Evolutionary conservation across 92 coral and sea anemone genomes (phyloP).

Genomic region (Paragorgia papillata): DNA sequence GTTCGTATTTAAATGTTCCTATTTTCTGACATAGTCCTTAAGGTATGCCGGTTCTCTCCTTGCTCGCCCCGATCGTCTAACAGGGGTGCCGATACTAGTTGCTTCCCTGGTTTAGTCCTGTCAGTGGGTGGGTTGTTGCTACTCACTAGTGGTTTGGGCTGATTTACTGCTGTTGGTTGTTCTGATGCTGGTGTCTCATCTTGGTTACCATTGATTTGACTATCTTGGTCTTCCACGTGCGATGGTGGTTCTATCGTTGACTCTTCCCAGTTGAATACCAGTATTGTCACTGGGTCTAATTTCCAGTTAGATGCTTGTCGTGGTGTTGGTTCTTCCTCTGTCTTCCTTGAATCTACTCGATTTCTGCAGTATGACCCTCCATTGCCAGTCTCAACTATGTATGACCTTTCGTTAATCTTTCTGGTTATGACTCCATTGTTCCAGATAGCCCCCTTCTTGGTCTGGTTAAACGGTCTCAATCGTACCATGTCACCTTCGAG

Average conservation of each 20-base stretch:
- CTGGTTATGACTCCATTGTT: conserved; percentile 11
- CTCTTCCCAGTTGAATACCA: no score
- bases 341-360: conserved; percentile 24
- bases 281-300: no score
- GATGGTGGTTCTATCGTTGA: no score
- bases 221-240: no score
- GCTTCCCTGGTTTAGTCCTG: no score
- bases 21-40: no score
- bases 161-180: neutral
- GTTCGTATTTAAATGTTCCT: no score
- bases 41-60: no score
- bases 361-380: conserved; percentile 25
- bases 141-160: neutral
- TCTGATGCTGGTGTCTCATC: neutral
- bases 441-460: conserved; percentile 18
- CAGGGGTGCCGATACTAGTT: no score
- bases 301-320: no score
- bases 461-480: conserved; percentile 17
- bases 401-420: conserved; percentile 12
- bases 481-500: conserved; percentile 30
- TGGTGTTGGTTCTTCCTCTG: neutral
- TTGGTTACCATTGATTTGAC: neutral
- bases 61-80: no score
- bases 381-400: conserved; percentile 7
- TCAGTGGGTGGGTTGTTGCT: neutral